phyloP scores from a whole-genome alignment of 1,140 invertebrate genomes.

The Latrodectus geometricus region DNA sequence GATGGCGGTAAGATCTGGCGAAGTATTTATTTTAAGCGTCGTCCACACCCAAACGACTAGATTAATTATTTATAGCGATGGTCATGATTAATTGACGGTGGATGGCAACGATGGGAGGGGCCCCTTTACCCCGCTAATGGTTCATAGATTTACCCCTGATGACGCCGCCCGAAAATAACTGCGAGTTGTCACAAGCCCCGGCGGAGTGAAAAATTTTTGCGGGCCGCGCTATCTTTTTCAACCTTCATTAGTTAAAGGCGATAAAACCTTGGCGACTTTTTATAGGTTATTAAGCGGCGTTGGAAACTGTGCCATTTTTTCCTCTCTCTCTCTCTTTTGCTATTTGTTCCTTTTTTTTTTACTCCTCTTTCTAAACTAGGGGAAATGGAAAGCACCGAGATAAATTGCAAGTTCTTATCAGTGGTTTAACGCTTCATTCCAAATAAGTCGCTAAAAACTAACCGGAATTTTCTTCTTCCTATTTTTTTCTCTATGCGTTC shows the following conservation, averaged over 20 bases:
- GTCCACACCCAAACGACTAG: slow-evolving; percentile 12
- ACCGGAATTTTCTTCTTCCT: neutral
- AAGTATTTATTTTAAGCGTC: slow-evolving; percentile 25
- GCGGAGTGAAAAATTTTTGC: slow-evolving; percentile 21
- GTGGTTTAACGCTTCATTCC: slow-evolving; percentile 20
- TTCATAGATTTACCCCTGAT: slow-evolving; percentile 26
- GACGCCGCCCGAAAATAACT: slow-evolving; percentile 28
- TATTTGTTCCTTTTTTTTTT: neutral
- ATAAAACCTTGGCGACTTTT: slow-evolving; percentile 26
- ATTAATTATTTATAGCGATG: slow-evolving; percentile 28
- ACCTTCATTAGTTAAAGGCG: slow-evolving; percentile 29
- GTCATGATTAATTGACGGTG: slow-evolving; percentile 23
- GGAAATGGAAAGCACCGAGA: slow-evolving; percentile 1
- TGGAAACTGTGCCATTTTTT: neutral
- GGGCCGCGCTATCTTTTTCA: slow-evolving; percentile 22
- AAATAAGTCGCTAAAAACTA: neutral
- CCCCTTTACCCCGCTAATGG: slow-evolving; percentile 7
- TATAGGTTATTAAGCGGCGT: neutral
- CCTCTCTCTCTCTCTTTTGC: neutral
- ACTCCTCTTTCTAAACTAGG: neutral
- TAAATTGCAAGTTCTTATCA: slow-evolving; percentile 34
- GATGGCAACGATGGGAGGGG: slow-evolving; percentile 11
- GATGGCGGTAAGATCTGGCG: slow-evolving; percentile 4
- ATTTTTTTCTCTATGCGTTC: neutral
- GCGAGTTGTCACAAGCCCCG: slow-evolving; percentile 9